Evolutionary conservation across 1,140 invertebrate species (phyloP).

Genomic region (Thalassaphorura encarpata): DNA sequence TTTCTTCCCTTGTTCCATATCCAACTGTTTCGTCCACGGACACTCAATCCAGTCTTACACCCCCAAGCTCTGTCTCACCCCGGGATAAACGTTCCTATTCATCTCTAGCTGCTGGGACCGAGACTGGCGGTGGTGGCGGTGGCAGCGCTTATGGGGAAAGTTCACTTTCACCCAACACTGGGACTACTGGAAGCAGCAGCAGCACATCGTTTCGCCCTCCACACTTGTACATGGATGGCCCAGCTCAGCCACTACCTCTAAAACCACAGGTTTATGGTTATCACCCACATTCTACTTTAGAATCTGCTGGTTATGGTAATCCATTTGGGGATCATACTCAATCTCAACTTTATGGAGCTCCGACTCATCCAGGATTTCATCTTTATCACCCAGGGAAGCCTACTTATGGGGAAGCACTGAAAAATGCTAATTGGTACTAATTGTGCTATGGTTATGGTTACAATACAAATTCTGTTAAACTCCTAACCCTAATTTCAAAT

Average conservation of each 20-base stretch:
- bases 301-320: constrained; percentile 37
- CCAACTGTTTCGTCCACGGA: constrained; percentile 34
- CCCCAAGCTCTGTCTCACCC: constrained; percentile 86
- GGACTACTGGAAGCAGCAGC: neutral
- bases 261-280: constrained; percentile 69
- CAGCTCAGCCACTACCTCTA: constrained; percentile 63
- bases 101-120: neutral
- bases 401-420: constrained; percentile 42
- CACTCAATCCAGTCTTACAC: constrained; percentile 74
- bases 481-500: too few relatives aligned
- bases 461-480: too few relatives aligned
- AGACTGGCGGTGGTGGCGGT: constrained; percentile 27
- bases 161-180: too few relatives aligned
- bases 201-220: constrained; percentile 31
- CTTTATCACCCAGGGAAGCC: constrained; percentile 65
- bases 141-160: too few relatives aligned
- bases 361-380: constrained; percentile 65
- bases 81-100: constrained; percentile 40
- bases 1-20: constrained; percentile 32
- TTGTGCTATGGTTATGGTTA: too few relatives aligned
- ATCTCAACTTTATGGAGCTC: constrained; percentile 67
- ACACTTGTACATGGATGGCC: constrained; percentile 31
- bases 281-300: constrained; percentile 44
- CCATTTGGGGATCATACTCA: constrained; percentile 60
- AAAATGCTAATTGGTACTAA: constrained; percentile 61